Evolutionary conservation across 2,888 invertebrate genomes (phyloP).

Genomic region (Eupithecia dodoneata): DNA sequence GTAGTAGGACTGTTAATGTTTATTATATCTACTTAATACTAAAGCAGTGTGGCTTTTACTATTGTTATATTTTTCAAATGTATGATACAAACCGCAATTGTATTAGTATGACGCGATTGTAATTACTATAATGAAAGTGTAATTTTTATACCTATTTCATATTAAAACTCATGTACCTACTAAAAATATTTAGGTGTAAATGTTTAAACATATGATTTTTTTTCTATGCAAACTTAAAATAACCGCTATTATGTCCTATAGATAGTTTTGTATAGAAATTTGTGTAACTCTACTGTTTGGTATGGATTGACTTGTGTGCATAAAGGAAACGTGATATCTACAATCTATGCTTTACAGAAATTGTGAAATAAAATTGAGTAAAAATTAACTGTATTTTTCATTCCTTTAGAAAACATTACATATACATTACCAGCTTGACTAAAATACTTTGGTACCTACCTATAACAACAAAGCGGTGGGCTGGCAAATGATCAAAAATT

Average conservation of each 20-base stretch:
- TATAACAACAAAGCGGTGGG: background rate
- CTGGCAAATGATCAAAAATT: background rate
- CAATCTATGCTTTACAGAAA: constrained; percentile 83
- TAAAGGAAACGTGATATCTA: constrained; percentile 84
- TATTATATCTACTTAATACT: constrained; percentile 48
- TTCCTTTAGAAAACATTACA: background rate
- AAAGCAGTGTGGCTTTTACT: constrained; percentile 78
- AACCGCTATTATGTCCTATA: constrained; percentile 78
- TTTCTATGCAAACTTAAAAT: constrained; percentile 72
- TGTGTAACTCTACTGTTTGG: constrained; percentile 74
- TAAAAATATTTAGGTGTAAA: constrained; percentile 79
- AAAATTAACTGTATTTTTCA: constrained; percentile 47
- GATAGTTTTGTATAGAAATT: constrained; percentile 78
- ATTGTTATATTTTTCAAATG: constrained; percentile 82
- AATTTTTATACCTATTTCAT: constrained; percentile 84
- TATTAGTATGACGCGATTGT: constrained; percentile 78
- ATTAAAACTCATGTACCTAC: constrained; percentile 83
- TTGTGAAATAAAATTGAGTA: constrained; percentile 82
- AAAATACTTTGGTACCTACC: background rate
- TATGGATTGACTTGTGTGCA: constrained; percentile 82
- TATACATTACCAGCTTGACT: background rate
- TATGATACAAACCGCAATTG: constrained; percentile 79
- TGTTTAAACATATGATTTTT: constrained; percentile 73
- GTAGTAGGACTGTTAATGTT: constrained; percentile 70
- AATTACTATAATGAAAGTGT: constrained; percentile 75